These are phyloP conservation scores for Rhagoletis zephyria DNA, from an alignment of 1,140 invertebrate genomes.

Conservation along the genomic window DNA sequence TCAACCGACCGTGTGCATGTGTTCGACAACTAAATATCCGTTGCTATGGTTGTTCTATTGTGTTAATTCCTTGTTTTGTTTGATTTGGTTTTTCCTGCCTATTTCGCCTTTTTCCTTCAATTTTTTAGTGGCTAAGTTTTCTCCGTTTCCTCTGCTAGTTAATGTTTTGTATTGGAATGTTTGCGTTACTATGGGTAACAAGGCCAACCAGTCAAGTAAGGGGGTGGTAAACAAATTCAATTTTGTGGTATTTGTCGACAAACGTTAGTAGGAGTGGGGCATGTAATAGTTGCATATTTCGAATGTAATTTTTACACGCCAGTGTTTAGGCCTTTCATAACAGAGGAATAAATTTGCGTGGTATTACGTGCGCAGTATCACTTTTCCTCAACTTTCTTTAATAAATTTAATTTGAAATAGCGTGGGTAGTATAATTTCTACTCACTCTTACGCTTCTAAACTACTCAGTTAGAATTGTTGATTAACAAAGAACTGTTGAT, in stretches of 20 bases:
- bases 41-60: neutral
- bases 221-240: conserved; percentile 60
- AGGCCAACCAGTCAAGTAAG: conserved; percentile 1
- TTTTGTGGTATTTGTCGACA: conserved; percentile 33
- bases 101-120: neutral
- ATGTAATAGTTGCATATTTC: neutral
- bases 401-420: no score
- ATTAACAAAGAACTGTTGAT: no score
- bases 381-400: no score
- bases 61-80: neutral
- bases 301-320: neutral
- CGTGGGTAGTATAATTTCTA: no score
- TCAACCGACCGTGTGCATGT: neutral
- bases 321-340: no score
- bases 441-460: no score
- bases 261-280: neutral
- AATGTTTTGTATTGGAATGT: conserved; percentile 65
- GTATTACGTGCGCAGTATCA: no score
- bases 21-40: conserved; percentile 3
- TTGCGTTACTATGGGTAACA: conserved; percentile 37
- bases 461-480: no score
- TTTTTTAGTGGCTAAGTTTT: neutral
- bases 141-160: neutral
- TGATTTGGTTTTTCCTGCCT: neutral
- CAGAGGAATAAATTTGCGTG: no score